Base-by-base conservation (phyloP, 2,888 invertebrate genomes). In the Noctuana brunneofusca region DNA sequence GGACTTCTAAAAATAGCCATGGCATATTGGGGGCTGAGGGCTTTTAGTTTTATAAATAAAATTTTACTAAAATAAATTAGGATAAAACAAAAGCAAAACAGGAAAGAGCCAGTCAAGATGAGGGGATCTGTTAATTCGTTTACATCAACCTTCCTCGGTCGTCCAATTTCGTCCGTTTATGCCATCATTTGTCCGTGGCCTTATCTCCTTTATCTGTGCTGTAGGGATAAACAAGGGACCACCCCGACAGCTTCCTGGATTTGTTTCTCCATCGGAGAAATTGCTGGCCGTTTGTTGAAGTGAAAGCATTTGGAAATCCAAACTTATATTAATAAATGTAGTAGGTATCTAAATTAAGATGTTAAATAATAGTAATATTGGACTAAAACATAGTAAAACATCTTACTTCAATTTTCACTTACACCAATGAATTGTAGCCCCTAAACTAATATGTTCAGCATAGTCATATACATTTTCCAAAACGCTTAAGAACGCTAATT, bases 201-300 rank as follows among this genome's bases (percentile, higher is more conserved):
- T 55, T 55, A 62, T 62, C 62, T 55, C 27, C 55, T 48, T 62
- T 62, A 62, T 62, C 62, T 49, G 20, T 8, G 38, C n/a, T 11
- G 62, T 55, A 27, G 62, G 55, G 49, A 55, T 55, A 55, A 62
- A 62, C 55, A 55, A 54, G 46, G 54, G 55, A 49, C 55, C 38
- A 30, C 14, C 30, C 52, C 50, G 50, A 20, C 27, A 12, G 54
- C 60, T 49, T 49, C 48, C 55, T 24, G 41, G 38, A 55, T 62
- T 60, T 55, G 55, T 62, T 49, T 20, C 55, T 38, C 35, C 54
- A 41, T 55, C 1, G 55, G 55, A 49, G 48, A 62, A 38, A 49
- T 62, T 55, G 55, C 48, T 6, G 41, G 49, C 24, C 55, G 20
- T 55, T 49, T 55, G 55, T 55, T 62, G 20, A 30, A 12, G 49